phyloP scores from a whole-genome alignment of 2,797 vertebrate species.

The Eupleurogrammus muticus region DNA sequence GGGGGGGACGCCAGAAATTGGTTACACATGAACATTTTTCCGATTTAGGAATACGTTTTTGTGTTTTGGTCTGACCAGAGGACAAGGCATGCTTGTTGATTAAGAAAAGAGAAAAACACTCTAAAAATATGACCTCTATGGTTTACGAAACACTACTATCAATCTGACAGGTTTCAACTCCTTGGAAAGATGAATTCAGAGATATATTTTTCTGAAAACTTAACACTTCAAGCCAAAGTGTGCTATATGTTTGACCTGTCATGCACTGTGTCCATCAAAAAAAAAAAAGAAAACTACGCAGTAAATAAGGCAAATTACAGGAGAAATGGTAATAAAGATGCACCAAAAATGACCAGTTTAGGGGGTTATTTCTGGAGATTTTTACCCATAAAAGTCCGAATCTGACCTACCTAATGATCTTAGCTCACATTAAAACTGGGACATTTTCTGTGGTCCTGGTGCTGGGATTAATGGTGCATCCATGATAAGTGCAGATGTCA shows the following conservation, averaged over 20 bases:
- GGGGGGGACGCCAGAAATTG: too few relatives aligned
- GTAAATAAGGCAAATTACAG: background rate
- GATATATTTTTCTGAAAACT: too few relatives aligned
- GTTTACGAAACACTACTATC: too few relatives aligned
- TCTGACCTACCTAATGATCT: conserved; percentile 1
- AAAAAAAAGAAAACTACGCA: background rate
- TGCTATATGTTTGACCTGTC: background rate
- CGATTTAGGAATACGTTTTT: background rate
- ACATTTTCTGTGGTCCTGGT: conserved; percentile 10
- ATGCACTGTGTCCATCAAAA: background rate
- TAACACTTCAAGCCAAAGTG: too few relatives aligned
- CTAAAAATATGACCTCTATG: too few relatives aligned
- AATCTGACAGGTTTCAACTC: too few relatives aligned
- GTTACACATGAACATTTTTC: background rate
- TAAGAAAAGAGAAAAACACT: too few relatives aligned
- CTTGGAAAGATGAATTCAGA: background rate
- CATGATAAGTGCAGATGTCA: conserved; percentile 11
- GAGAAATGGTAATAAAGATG: background rate
- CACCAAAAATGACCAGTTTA: background rate
- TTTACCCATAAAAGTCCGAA: background rate
- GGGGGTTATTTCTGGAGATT: conserved; percentile 8
- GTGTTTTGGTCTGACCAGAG: background rate
- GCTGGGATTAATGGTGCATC: conserved; percentile 9
- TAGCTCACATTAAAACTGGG: background rate
- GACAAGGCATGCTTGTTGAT: background rate